Base-by-base conservation (phyloP, 2,888 invertebrate genomes). In the Pheosia gnoma region DNA sequence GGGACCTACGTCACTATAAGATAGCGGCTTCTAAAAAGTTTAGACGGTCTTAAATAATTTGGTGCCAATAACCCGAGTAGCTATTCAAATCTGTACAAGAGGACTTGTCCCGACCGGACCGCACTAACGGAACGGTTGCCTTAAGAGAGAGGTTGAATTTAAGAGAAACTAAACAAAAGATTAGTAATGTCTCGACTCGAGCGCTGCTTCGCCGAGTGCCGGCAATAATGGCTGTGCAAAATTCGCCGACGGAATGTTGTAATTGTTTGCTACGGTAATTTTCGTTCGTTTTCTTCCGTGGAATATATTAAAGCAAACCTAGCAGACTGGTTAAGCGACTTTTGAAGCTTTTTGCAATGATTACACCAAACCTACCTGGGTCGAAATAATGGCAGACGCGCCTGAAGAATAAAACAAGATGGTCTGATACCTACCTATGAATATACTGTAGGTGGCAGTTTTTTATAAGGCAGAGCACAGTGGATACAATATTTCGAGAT, bases 91-190 rank as follows among this genome's bases (percentile, higher is more conserved):
- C 9, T 43, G 9, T 43, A 8, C 2, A 43, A 43, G 3, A n/a
- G 38, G 53, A 37, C 53, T 37, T 53, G 53, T 53, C 53, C 10
- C 53, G 37, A 53, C 37, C 37, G 4, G 38, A 37, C 53, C 53
- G 37, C 37, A 53, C 37, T 11, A 53, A 37, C 53, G 13, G 11
- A 53, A 53, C 37, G 10, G 4, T 38, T 53, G 53, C 37, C 11
- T n/a, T n/a, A n/a, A n/a, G n/a, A n/a, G n/a, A n/a, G n/a, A n/a
- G n/a, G n/a, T n/a, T n/a, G 66, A 65, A 67, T 69, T 69, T 64
- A 61, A 55, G 63, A 65, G 63, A 68, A 75, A 70, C 68, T 71
- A 76, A 74, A 76, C 68, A 75, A 75, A 75, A 76, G 74, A 68
- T 73, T 68, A 75, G 67, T 59, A 56, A 72, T 62, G 60, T 61